Conservation (phyloP, 2,113 vertebrate genomes). For the Chloebia gouldiae region DNA sequence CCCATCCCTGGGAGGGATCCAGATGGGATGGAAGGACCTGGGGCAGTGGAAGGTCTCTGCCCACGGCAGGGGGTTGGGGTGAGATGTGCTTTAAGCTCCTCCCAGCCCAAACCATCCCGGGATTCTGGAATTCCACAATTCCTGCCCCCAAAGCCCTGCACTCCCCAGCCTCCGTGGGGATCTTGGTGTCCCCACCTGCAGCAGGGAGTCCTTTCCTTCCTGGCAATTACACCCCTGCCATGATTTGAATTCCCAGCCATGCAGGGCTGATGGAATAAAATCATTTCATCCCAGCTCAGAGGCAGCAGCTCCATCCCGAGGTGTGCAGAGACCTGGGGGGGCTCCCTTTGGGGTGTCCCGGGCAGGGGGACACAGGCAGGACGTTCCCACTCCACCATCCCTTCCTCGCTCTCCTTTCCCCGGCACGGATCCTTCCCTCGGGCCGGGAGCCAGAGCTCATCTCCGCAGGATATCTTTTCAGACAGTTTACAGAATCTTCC, state of each 20-base stretch:
- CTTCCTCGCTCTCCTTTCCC: too few relatives aligned
- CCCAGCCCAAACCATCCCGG: not conserved
- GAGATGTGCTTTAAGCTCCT: not conserved
- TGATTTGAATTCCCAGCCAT: too few relatives aligned
- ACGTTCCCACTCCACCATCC: too few relatives aligned
- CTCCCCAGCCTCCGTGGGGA: not conserved
- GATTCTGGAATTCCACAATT: not conserved
- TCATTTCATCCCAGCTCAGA: fast-evolving
- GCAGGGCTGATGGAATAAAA: not conserved
- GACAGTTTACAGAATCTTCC: not conserved
- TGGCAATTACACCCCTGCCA: not conserved
- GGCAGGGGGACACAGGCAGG: not conserved
- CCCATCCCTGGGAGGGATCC: too few relatives aligned
- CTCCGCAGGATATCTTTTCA: too few relatives aligned
- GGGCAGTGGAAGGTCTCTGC: too few relatives aligned
- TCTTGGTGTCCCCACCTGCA: fast-evolving
- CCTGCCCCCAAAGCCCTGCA: not conserved
- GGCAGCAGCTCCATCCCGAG: not conserved
- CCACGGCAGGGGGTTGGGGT: too few relatives aligned
- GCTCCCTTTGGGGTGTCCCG: fast-evolving
- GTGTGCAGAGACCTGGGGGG: fast-evolving
- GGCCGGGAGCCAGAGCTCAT: conserved; percentile 30
- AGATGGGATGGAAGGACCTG: too few relatives aligned
- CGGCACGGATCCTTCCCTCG: too few relatives aligned
- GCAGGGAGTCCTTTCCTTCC: not conserved